Percentiles rank a stretch among this genome's conserved stretches.
Conservation (phyloP, 2,113 vertebrate genomes). For the Poeciliopsis turrubarensis region DNA sequence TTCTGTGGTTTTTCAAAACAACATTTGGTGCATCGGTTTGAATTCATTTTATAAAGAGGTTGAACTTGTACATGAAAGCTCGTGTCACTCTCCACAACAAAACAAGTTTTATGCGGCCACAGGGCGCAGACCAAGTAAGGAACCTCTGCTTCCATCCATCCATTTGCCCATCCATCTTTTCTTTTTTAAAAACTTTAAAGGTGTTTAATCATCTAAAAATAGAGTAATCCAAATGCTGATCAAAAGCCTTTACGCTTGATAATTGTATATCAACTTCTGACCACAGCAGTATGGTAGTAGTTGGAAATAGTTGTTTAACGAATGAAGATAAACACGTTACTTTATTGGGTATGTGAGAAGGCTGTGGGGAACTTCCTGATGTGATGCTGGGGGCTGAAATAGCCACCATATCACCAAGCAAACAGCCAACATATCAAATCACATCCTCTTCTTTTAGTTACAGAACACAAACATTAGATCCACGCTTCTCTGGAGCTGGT, state of each 20-base stretch:
- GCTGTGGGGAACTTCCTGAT: constrained; percentile 45
- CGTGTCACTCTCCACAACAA: too few species aligned
- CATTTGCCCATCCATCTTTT: too few species aligned
- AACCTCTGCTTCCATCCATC: too few species aligned
- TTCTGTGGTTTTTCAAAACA: background rate
- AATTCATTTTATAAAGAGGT: background rate
- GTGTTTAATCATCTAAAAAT: background rate
- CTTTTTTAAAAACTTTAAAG: background rate
- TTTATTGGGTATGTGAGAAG: background rate
- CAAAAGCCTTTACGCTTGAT: background rate
- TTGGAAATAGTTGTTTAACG: background rate
- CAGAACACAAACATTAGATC: constrained; percentile 31
- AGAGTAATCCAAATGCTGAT: background rate
- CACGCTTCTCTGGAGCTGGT: constrained; percentile 47
- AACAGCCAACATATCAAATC: constrained; percentile 58
- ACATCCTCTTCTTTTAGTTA: constrained; percentile 23
- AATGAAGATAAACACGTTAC: background rate
- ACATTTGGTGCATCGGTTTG: background rate
- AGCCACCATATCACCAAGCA: constrained; percentile 13
- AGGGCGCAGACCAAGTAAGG: too few species aligned
- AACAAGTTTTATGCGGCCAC: too few species aligned
- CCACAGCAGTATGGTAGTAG: background rate
- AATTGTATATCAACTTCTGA: background rate
- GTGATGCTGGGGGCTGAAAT: constrained; percentile 51
- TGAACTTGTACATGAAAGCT: background rate